These are phyloP conservation scores for Chionoecetes opilio DNA, from an alignment of 1,140 invertebrate genomes.

Conservation along the genomic window DNA sequence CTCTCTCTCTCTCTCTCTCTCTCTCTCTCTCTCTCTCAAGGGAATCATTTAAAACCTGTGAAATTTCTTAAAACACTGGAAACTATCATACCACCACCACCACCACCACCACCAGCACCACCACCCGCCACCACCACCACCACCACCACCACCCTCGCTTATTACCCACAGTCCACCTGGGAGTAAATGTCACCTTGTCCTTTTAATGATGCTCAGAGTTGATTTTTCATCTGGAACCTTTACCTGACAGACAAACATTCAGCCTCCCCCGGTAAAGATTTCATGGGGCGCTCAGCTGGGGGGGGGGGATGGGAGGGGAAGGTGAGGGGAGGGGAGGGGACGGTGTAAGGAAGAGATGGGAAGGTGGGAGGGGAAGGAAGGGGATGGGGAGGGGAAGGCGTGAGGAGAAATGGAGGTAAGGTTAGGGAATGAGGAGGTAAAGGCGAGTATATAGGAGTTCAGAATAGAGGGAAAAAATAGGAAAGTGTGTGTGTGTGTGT, in stretches of 20 bases:
- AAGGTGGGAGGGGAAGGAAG: background rate
- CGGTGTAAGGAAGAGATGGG: background rate
- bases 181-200: slow-evolving; percentile 28
- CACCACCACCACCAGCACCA: background rate
- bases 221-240: slow-evolving; percentile 20
- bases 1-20: slow-evolving; percentile 25
- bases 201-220: slow-evolving; percentile 7
- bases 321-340: background rate
- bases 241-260: slow-evolving; percentile 15
- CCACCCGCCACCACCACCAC: background rate
- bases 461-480: background rate
- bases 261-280: background rate
- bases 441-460: background rate
- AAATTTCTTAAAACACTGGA: background rate
- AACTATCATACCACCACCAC: slow-evolving; percentile 2
- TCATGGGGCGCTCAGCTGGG: background rate
- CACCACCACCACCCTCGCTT: too few relatives aligned
- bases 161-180: background rate
- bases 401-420: background rate
- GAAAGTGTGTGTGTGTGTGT: background rate
- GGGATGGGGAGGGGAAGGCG: background rate
- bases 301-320: background rate
- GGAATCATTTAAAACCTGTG: background rate
- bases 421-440: background rate
- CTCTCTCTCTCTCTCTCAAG: background rate